Conservation (phyloP, 1,140 invertebrate species). For the Calliopsis andreniformis region DNA sequence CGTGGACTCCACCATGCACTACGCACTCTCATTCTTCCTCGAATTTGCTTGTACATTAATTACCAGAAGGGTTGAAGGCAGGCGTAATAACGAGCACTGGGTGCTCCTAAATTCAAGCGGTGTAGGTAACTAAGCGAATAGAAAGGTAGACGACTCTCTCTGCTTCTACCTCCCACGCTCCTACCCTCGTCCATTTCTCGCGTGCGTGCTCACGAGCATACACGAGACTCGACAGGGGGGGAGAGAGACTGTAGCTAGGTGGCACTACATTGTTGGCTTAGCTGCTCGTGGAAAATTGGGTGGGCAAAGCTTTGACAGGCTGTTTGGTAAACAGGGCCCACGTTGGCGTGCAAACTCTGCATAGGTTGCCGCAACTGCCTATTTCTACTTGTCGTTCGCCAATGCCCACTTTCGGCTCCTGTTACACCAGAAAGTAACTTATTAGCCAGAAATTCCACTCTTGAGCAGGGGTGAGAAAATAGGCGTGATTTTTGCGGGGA, state of each 20-base stretch:
- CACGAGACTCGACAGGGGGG: slow-evolving; percentile 10
- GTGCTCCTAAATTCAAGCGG: slow-evolving; percentile 47
- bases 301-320: slow-evolving; percentile 71
- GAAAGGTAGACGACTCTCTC: slow-evolving; percentile 44
- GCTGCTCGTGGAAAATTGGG: slow-evolving; percentile 70
- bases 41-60: slow-evolving; percentile 51
- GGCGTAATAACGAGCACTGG: slow-evolving; percentile 45
- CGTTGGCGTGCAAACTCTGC: slow-evolving; percentile 64
- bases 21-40: slow-evolving; percentile 17
- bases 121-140: slow-evolving; percentile 43
- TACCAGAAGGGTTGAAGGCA: slow-evolving; percentile 15
- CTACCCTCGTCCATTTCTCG: slow-evolving; percentile 7
- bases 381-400: slow-evolving; percentile 54
- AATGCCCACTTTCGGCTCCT: slow-evolving; percentile 47
- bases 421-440: slow-evolving; percentile 56
- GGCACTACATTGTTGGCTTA: slow-evolving; percentile 67
- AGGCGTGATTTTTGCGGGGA: slow-evolving; percentile 2
- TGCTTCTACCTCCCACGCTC: slow-evolving; percentile 6
- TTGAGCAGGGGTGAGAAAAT: neutral
- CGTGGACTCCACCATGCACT: neutral
- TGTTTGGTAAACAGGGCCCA: slow-evolving; percentile 69
- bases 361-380: slow-evolving; percentile 28
- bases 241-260: slow-evolving; percentile 34
- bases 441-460: slow-evolving; percentile 8
- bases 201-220: slow-evolving; percentile 14